These are phyloP conservation scores for Auanema sp. DNA, from an alignment of 2,888 invertebrate species.

Conservation along the genomic window DNA sequence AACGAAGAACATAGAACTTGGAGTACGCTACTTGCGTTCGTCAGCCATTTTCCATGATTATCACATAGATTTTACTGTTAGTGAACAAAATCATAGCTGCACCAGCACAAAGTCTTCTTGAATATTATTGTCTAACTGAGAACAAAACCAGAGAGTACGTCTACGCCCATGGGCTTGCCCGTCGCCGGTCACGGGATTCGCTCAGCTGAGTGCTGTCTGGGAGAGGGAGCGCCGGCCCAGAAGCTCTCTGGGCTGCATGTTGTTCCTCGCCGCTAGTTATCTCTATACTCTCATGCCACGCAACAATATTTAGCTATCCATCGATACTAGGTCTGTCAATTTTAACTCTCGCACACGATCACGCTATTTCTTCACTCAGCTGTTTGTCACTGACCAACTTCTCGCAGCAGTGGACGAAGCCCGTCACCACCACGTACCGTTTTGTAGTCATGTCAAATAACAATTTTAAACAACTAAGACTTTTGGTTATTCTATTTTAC, in stretches of 20 bases:
- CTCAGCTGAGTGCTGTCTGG: constrained; percentile 4
- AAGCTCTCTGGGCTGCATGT: too few species aligned
- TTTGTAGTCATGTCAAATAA: neutral
- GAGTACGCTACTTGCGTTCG: too few species aligned
- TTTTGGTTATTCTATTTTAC: too few species aligned
- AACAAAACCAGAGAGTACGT: constrained; percentile 3
- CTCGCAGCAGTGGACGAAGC: neutral
- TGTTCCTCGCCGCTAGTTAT: neutral
- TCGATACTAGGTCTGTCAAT: neutral
- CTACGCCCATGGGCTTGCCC: neutral
- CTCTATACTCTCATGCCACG: neutral
- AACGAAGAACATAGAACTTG: too few species aligned
- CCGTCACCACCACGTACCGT: constrained; percentile 4
- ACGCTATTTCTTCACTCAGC: constrained; percentile 4
- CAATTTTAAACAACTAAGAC: too few species aligned
- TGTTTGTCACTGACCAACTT: neutral
- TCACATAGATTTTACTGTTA: neutral
- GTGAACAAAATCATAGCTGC: neutral
- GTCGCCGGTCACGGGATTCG: constrained; percentile 4
- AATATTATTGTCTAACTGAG: too few species aligned
- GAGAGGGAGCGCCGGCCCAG: too few species aligned
- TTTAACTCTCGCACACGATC: neutral
- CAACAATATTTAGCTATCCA: constrained; percentile 3
- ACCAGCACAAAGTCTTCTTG: neutral
- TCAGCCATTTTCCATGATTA: too few species aligned